phyloP scores from a whole-genome alignment of 2,113 vertebrate genomes.

The Cricetomys ansorgei region DNA sequence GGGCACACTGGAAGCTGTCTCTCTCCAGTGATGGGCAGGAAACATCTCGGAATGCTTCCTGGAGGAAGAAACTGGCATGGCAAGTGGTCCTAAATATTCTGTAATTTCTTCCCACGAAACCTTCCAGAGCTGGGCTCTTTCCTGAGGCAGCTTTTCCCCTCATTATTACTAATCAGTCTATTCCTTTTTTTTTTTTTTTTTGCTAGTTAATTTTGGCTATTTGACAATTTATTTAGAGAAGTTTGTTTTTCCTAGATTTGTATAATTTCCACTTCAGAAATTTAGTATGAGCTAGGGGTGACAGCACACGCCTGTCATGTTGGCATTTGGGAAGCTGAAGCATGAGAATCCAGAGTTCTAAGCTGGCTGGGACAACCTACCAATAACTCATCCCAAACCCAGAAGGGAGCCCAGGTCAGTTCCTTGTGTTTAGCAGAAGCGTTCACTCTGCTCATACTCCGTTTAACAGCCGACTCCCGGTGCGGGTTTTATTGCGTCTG shows the following conservation, averaged over 20 bases:
- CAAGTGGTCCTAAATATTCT: neutral
- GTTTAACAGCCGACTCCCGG: neutral
- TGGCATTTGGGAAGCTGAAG: neutral
- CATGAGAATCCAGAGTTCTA: neutral
- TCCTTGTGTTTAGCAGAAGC: neutral
- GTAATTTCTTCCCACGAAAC: neutral
- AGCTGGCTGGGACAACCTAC: neutral
- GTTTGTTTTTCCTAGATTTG: slow-evolving; percentile 7
- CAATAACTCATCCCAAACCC: neutral
- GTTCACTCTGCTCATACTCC: neutral
- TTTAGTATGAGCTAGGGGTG: neutral
- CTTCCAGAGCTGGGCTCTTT: neutral
- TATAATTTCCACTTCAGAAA: slow-evolving; percentile 18
- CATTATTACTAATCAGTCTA: neutral
- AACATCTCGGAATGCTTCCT: neutral
- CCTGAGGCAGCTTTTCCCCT: neutral
- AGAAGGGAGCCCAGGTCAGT: neutral
- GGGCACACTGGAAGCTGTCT: neutral
- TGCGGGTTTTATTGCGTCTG: neutral
- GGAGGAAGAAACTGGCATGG: neutral
- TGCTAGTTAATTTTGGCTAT: neutral
- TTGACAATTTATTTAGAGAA: neutral
- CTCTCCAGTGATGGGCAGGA: neutral
- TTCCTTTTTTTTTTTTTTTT: neutral
- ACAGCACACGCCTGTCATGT: neutral